Evolutionary conservation across 2,797 vertebrate genomes (phyloP), one percentile per base, ranked within the genome.

Genomic region (Eulemur mongoz): DNA sequence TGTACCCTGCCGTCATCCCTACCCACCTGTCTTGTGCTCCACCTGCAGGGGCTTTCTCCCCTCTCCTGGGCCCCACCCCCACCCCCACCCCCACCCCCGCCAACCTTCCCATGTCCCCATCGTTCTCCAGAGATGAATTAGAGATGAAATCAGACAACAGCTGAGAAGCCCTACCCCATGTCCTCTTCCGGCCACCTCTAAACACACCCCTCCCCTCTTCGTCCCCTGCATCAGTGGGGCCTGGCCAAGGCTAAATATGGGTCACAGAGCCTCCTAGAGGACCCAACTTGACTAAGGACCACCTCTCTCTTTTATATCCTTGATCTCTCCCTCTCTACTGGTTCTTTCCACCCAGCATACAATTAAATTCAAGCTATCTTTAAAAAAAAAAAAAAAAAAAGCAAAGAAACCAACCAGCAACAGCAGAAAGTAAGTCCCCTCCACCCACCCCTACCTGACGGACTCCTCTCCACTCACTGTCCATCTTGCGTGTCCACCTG

Each of bases 401-500:
- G 32, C 11, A 40, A 57, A 85, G 59, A 48, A 40, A 69, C 23
- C 40, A 81, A 48, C 3, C 35, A 50, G 1, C 17, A 45, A 27
- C 18, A 63, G 14, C 35, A 63, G 27, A 43, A 80, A 89, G 61
- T 14, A 22, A 75, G 23, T 30, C 65, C 30, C 3, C 2, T 57
- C 23, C 18, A 54, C 18, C n/a, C 4, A 4, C 15, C 10, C 70
- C 61, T 22, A 25, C 30, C 8, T 75, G 8, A 0, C 59, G 4
- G 48, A 32, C 38, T 5, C 17, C 18, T 10, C 59, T 27, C 50
- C 18, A 38, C 40, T 48, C 50, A n/a, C 23, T 27, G 38, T 52
- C n/a, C 32, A 15, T 18, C 17, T 6, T 67, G 23, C 23, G 22
- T 12, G 5, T 32, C 14, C 0, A 4, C 32, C 2, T 27, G 15